These are phyloP conservation scores for Petromus typicus DNA, from an alignment of 2,113 vertebrate species.

Conservation along the genomic window DNA sequence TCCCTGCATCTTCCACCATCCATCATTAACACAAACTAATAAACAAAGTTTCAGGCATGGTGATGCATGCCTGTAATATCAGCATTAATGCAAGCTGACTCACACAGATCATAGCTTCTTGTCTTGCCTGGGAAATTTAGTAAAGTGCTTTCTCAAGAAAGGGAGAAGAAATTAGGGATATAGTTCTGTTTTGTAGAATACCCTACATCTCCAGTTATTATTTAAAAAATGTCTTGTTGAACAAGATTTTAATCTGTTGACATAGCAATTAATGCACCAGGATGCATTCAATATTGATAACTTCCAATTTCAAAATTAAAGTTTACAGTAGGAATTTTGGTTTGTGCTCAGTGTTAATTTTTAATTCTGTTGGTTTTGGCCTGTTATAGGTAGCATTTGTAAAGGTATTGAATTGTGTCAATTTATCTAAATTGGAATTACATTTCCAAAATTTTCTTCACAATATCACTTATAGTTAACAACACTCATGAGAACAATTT, in stretches of 20 bases:
- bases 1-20: neutral
- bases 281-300: neutral
- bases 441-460: neutral
- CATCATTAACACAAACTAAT: neutral
- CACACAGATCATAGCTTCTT: no score
- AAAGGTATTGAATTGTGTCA: neutral
- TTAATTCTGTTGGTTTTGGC: neutral
- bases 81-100: no score
- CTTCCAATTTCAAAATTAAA: neutral
- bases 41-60: neutral
- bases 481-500: slow-evolving; percentile 29
- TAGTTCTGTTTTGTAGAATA: no score
- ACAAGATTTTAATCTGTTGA: neutral
- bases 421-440: neutral
- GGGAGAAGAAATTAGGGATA: no score
- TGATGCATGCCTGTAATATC: no score
- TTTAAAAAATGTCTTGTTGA: neutral
- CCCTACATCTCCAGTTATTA: no score
- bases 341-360: neutral
- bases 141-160: no score
- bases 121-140: no score
- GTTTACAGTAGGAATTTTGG: neutral
- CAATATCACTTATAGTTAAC: neutral
- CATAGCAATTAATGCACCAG: neutral
- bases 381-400: neutral